Conservation (phyloP, 2,113 vertebrate genomes). For the Setophaga kirtlandii region DNA sequence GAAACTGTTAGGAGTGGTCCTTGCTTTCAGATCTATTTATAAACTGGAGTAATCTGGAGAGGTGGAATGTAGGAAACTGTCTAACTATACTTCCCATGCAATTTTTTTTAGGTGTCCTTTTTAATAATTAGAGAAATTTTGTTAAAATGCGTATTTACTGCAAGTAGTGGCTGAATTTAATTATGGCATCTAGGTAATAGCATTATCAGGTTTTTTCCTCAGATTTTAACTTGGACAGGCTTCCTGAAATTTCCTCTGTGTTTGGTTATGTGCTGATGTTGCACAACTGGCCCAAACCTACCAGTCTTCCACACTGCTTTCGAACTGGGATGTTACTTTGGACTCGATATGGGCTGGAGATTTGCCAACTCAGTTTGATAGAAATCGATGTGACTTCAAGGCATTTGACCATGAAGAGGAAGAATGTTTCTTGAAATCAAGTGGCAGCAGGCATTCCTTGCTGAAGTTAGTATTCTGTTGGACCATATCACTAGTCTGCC, state of each 20-base stretch:
- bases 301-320: slow-evolving; percentile 51
- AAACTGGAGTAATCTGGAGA: not conserved
- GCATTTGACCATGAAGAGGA: not conserved
- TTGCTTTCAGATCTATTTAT: not conserved
- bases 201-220: not conserved
- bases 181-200: not conserved
- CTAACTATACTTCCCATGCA: rapidly evolving
- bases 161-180: not conserved
- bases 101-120: not conserved
- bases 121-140: not conserved
- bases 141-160: not conserved
- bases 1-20: not conserved
- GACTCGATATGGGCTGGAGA: not conserved
- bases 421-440: not conserved
- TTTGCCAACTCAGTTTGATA: not conserved
- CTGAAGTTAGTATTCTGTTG: not conserved
- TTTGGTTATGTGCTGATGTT: not conserved
- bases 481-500: not conserved
- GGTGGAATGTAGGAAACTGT: not conserved
- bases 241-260: not conserved
- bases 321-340: not conserved
- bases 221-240: not conserved
- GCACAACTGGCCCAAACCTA: not conserved
- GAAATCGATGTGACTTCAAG: not conserved
- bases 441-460: not conserved